Evolutionary conservation across 2,888 invertebrate genomes (phyloP), one percentile per base, ranked within the genome.

Genomic region (Andrena haemorrhoa): DNA sequence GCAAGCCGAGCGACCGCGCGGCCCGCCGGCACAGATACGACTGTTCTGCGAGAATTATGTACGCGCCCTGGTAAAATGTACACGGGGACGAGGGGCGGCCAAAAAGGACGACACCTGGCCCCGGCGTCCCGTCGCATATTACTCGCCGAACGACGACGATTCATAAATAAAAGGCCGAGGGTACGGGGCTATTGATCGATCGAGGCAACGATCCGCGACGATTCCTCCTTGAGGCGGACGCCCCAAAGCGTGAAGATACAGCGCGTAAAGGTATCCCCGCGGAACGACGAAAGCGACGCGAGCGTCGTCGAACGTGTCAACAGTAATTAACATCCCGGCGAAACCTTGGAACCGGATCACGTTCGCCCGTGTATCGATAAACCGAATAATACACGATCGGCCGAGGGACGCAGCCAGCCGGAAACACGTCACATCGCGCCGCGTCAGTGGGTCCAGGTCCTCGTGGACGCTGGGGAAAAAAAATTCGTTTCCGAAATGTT

Each of bases 391-490:
- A 66, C 71, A 49, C 60, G 86, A 78, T 70, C 66, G 63, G n/a
- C 12, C n/a, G 41, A 26, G n/a, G 65, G 73, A 69, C 53, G 60
- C 86, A 76, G 69, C 77, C 53, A 58, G 2, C 76, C 70, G 83
- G 86, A 85, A 86, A 86, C 86, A 75, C 63, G 83, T 85, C 86
- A 29, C 80, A 64, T 86, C 85, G 78, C 23, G 16, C 72, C 60
- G 41, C 74, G 68, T 85, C 83, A 71, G 12, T 41, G 23, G 47
- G 41, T 76, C 29, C 58, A 76, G 76, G 23, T 26, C 64, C 65
- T 53, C 35, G 47, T 31, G 41, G 31, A 58, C 7, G 65, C 4
- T 29, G 7, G 8, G 56, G 47, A 70, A 82, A 79, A 82, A 79
- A 84, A 76, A 73, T 78, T 85, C 75, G 75, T 81, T 75, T 77